Percentiles rank a stretch among this genome's conserved stretches.
These are phyloP conservation scores for Synanthedon formicaeformis DNA, from an alignment of 2,888 invertebrate genomes.

Conservation along the genomic window DNA sequence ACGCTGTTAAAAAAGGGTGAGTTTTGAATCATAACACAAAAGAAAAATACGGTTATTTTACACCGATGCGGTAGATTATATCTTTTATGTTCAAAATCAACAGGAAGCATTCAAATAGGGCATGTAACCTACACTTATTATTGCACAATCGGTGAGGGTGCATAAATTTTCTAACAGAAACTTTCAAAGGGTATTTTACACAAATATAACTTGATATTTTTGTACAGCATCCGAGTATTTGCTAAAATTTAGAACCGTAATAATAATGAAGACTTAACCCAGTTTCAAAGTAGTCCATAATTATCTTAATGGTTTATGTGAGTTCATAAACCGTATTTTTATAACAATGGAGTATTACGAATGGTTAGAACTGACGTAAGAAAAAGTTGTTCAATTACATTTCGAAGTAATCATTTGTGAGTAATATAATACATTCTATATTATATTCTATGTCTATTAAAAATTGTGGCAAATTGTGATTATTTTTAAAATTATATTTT, in stretches of 20 bases:
- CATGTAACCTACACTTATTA: slow-evolving; percentile 70
- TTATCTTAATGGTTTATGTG: background rate
- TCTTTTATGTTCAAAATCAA: slow-evolving; percentile 68
- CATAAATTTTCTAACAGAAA: slow-evolving; percentile 57
- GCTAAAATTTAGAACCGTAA: background rate
- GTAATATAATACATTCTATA: too few relatives aligned
- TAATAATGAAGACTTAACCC: background rate
- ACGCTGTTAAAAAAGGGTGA: slow-evolving; percentile 44
- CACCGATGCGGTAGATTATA: slow-evolving; percentile 69
- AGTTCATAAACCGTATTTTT: background rate
- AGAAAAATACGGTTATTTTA: slow-evolving; percentile 67
- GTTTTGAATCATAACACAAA: slow-evolving; percentile 57
- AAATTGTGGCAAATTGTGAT: too few relatives aligned
- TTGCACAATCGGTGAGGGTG: slow-evolving; percentile 47
- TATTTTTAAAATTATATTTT: too few relatives aligned
- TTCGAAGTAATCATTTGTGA: too few relatives aligned
- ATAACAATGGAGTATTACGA: background rate
- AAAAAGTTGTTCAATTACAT: too few relatives aligned
- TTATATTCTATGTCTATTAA: too few relatives aligned
- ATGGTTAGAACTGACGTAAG: too few relatives aligned
- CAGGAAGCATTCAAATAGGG: slow-evolving; percentile 69
- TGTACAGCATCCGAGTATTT: background rate
- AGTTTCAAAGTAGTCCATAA: background rate
- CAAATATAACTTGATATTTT: slow-evolving; percentile 35
- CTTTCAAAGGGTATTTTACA: slow-evolving; percentile 52